Evolutionary conservation across 2,888 invertebrate species (phyloP).

Genomic region (Drosophila ochracea): DNA sequence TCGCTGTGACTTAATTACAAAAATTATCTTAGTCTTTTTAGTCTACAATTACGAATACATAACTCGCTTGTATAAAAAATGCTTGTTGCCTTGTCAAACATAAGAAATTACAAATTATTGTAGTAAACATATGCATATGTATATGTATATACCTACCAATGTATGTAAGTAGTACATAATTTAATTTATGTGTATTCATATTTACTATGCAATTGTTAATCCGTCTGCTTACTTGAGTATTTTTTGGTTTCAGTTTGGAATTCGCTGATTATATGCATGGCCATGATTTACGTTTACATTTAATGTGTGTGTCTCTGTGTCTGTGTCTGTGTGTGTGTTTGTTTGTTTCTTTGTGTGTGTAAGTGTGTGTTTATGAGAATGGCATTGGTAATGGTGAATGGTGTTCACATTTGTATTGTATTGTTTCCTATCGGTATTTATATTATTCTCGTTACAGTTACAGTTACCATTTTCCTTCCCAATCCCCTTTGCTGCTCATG

Average conservation of each 20-base stretch:
- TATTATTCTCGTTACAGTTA: conserved; percentile 42
- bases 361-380: conserved; percentile 52
- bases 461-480: conserved; percentile 23
- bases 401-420: conserved; percentile 38
- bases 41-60: conserved; percentile 43
- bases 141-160: conserved; percentile 28
- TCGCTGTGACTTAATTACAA: conserved; percentile 65
- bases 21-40: conserved; percentile 59
- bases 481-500: conserved; percentile 1
- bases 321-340: conserved; percentile 50
- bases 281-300: conserved; percentile 75
- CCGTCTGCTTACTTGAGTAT: conserved; percentile 69
- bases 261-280: conserved; percentile 79
- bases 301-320: conserved; percentile 56
- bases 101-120: conserved; percentile 54
- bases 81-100: conserved; percentile 40
- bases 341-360: conserved; percentile 7
- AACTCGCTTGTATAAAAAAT: conserved; percentile 33
- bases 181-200: conserved; percentile 35
- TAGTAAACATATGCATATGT: conserved; percentile 25
- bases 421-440: conserved; percentile 48
- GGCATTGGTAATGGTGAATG: conserved; percentile 56
- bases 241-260: conserved; percentile 76
- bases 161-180: conserved; percentile 19
- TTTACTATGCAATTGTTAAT: conserved; percentile 59